Base-by-base conservation (phyloP, 2,113 vertebrate species). In the Paedocypris sp. region DNA sequence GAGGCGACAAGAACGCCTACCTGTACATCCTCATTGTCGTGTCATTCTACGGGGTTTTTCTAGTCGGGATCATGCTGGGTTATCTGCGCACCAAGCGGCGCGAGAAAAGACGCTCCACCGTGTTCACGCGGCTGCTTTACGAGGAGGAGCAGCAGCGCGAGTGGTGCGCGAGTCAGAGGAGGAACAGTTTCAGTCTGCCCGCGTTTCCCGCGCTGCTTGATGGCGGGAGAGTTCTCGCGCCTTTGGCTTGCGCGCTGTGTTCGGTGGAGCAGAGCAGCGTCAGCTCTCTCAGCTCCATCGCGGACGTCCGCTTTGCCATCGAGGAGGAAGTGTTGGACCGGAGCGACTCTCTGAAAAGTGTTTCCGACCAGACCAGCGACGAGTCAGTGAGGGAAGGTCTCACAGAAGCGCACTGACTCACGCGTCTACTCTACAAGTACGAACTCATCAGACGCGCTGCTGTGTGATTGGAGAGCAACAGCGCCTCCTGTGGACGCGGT, bases 1-100 rank as follows among this genome's bases (percentile, higher is more conserved):
- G 66, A 7, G 23, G 70, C 19, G 70, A 73, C 2, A 84, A 86
- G 35, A 89, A 90, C 0, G 92, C 91, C 13, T 91, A 90, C 59
- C 82, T 92, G 49, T 98, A 97, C 73, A 80, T 97, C 13, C 63
- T 97, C 47, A 90, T 94, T 0, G 92, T 97, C 51, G 87, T 98
- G 85, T 91, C 87, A 59, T 97, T 98, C 85, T 98, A 98, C 0
- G 93, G 88, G 31, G 52, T 95, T 68, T 98, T 98, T 76, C 83
- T 98, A 68, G 82, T 87, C 6, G 93, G 88, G 12, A 89, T 98
- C 56, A 90, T 90, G 88, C 72, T 97, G 23, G 89, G 90, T 52
- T 97, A 98, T 74, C 84, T 95, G 81, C 92, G 91, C 69, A 91
- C 90, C 53, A 97, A 96, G 74, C 79, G 85, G 65, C 83, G 82